Evolutionary conservation across 2,113 vertebrate species (phyloP).

Genomic region (Pseudopipra pipra): DNA sequence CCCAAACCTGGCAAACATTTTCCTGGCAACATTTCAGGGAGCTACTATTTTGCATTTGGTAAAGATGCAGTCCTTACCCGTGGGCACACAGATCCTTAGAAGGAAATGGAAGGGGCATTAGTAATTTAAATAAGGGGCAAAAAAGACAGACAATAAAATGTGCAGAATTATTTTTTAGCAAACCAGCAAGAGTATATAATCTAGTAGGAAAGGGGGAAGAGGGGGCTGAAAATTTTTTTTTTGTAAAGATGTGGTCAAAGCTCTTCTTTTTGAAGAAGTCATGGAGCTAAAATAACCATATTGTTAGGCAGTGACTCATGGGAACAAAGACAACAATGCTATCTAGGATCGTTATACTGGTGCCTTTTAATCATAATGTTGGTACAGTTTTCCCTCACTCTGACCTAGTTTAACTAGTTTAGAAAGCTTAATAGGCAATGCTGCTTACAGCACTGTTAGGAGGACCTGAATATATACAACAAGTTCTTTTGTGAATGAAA

Average conservation of each 20-base stretch:
- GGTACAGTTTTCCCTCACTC: constrained; percentile 61
- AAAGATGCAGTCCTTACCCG: neutral
- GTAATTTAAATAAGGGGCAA: constrained; percentile 62
- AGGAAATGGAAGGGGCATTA: constrained; percentile 16
- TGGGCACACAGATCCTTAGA: neutral
- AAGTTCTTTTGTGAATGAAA: constrained; percentile 63
- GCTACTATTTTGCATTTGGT: constrained; percentile 30
- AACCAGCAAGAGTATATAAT: neutral
- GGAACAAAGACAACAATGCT: constrained; percentile 61
- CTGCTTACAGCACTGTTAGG: constrained; percentile 36
- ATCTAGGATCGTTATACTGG: constrained; percentile 56
- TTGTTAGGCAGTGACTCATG: constrained; percentile 71
- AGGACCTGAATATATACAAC: constrained; percentile 59
- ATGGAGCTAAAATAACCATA: constrained; percentile 72
- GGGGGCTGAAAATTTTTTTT: neutral
- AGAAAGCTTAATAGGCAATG: constrained; percentile 66
- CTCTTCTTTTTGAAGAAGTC: constrained; percentile 52
- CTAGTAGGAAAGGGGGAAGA: neutral
- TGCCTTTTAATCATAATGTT: constrained; percentile 70
- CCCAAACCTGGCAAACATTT: neutral
- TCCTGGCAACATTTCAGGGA: constrained; percentile 34
- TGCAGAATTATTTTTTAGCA: neutral
- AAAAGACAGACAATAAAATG: constrained; percentile 23
- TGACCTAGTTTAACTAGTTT: constrained; percentile 68
- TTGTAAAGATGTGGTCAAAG: neutral